Evolutionary conservation across 2,113 vertebrate genomes (phyloP).

Genomic region (Sturnus vulgaris): DNA sequence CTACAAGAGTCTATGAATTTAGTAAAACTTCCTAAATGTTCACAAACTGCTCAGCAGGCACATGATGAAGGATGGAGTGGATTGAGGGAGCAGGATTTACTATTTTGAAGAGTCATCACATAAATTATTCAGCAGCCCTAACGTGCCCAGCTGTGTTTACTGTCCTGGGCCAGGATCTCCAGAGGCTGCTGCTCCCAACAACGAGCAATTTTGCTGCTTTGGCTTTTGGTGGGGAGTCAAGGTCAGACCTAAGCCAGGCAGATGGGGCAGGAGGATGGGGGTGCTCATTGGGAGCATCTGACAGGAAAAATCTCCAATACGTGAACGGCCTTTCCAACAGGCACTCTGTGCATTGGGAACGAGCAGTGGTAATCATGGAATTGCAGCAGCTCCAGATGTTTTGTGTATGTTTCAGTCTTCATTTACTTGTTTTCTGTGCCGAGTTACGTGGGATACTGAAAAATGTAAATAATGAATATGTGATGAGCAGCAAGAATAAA

Average conservation of each 20-base stretch:
- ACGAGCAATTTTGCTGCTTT: background rate
- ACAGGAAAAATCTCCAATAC: background rate
- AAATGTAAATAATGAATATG: conserved; percentile 44
- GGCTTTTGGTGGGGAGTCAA: background rate
- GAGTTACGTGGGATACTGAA: conserved; percentile 33
- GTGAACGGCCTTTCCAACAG: background rate
- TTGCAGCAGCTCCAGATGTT: conserved; percentile 26
- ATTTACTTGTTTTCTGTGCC: conserved; percentile 34
- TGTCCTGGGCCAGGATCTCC: background rate
- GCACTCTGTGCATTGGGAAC: background rate
- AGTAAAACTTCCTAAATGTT: background rate
- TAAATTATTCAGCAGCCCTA: background rate
- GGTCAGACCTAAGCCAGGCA: background rate
- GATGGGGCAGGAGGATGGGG: background rate
- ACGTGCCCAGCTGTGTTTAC: conserved; percentile 21
- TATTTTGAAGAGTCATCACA: background rate
- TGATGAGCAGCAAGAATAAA: conserved; percentile 46
- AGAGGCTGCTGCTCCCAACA: background rate
- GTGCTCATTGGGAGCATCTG: background rate
- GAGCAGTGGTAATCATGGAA: background rate
- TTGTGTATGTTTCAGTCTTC: conserved; percentile 1
- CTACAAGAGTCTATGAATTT: background rate
- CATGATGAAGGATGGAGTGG: background rate
- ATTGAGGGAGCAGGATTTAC: background rate
- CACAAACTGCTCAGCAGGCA: background rate